Conservation (phyloP, 1,140 invertebrate species). For the Drosophila parabipectinata region DNA sequence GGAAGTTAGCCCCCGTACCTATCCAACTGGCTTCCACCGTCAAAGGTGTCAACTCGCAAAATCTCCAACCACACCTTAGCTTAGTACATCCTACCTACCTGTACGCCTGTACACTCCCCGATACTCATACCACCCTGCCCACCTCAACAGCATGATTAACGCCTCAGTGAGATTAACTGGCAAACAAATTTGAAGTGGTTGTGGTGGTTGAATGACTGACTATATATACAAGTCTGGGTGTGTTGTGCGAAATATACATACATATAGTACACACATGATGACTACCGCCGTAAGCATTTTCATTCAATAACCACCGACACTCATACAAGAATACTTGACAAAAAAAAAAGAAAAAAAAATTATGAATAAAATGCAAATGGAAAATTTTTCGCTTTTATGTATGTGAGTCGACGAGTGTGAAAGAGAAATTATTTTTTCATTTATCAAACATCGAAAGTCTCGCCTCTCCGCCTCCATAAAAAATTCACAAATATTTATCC, state of each 20-base stretch:
- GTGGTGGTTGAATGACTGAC: conserved; percentile 4
- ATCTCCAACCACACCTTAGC: conserved; percentile 46
- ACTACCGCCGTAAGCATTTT: conserved; percentile 27
- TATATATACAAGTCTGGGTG: too few species aligned
- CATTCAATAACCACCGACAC: conserved; percentile 49
- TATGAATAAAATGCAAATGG: conserved; percentile 1
- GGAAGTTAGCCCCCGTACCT: conserved; percentile 55
- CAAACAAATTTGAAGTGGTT: conserved; percentile 45
- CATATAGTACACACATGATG: too few species aligned
- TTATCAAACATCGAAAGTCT: not conserved
- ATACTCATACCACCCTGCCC: not conserved
- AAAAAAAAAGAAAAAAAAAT: not conserved
- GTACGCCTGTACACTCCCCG: not conserved
- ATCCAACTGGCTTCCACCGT: conserved; percentile 11
- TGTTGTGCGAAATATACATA: too few species aligned
- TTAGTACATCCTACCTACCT: not conserved
- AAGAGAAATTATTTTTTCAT: conserved; percentile 4
- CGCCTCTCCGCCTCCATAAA: not conserved
- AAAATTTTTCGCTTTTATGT: not conserved
- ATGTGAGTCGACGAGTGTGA: not conserved
- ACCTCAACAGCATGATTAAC: conserved; percentile 40
- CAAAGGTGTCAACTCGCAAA: conserved; percentile 48
- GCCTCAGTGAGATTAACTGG: conserved; percentile 46
- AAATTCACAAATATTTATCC: conserved; percentile 1
- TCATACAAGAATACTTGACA: not conserved